Evolutionary conservation across 1,140 invertebrate species (phyloP).

Genomic region (Hyphantria cunea): DNA sequence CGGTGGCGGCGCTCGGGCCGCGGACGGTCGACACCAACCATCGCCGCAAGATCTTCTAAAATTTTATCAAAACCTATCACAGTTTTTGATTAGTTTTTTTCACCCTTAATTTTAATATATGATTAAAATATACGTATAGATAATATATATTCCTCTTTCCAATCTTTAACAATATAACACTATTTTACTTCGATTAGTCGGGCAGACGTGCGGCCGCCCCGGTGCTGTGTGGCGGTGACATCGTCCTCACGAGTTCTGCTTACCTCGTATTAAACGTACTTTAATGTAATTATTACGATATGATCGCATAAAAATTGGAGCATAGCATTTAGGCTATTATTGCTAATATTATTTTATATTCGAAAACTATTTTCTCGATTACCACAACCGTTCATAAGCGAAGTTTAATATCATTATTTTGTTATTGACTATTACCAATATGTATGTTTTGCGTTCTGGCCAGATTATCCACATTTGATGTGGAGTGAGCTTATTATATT

Average conservation of each 20-base stretch:
- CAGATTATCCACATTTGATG: slow-evolving; percentile 61
- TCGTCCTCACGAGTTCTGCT: slow-evolving; percentile 27
- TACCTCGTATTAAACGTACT: slow-evolving; percentile 24
- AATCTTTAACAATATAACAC: slow-evolving; percentile 80
- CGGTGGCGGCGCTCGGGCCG: slow-evolving; percentile 8
- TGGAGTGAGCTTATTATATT: slow-evolving; percentile 59
- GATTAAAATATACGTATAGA: slow-evolving; percentile 81
- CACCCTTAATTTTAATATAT: slow-evolving; percentile 81
- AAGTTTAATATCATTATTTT: slow-evolving; percentile 75
- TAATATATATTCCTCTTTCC: slow-evolving; percentile 77
- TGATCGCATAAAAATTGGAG: slow-evolving; percentile 69
- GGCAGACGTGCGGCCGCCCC: slow-evolving; percentile 42
- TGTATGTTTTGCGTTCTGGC: slow-evolving; percentile 61
- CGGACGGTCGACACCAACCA: slow-evolving; percentile 29
- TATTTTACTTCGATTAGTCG: slow-evolving; percentile 67
- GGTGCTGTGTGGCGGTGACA: slow-evolving; percentile 20
- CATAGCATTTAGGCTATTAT: slow-evolving; percentile 78
- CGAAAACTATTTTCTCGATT: slow-evolving; percentile 78
- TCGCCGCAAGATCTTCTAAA: slow-evolving; percentile 64
- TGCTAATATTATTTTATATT: slow-evolving; percentile 78
- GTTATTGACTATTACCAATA: slow-evolving; percentile 77
- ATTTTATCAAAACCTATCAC: slow-evolving; percentile 82
- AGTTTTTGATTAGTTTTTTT: slow-evolving; percentile 80
- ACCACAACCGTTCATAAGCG: slow-evolving; percentile 81
- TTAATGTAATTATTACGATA: slow-evolving; percentile 57